A percentile compares a stretch with the other conserved stretches of the same genome.
phyloP scores from a whole-genome alignment of 2,797 vertebrate species.

The Tenualosa ilisha region DNA sequence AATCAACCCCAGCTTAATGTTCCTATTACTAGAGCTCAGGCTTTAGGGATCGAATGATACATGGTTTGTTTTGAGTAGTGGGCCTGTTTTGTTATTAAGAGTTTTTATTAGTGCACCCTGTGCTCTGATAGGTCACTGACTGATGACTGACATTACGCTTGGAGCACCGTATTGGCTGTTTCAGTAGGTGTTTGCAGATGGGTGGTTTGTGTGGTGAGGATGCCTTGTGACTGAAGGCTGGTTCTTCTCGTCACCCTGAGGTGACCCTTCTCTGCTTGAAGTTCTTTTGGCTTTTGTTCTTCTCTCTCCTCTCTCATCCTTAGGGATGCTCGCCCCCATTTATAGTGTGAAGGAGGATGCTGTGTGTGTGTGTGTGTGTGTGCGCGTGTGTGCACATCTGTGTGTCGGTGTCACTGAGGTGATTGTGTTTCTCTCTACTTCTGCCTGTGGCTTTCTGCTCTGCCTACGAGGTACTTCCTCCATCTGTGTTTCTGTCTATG shows the following conservation, averaged over 20 bases:
- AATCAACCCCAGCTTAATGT: not conserved
- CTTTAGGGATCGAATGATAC: not conserved
- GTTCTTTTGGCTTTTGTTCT: not conserved
- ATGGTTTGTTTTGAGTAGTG: not conserved
- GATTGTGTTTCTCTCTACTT: not conserved
- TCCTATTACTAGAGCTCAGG: not conserved
- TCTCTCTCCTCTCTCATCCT: not conserved
- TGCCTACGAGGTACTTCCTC: not conserved
- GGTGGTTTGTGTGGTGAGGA: not conserved
- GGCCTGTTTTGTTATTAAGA: not conserved
- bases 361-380: not conserved
- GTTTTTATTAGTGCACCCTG: not conserved
- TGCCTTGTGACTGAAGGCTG: not conserved
- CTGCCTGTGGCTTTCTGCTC: not conserved
- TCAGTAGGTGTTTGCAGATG: not conserved
- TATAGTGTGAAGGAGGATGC: not conserved
- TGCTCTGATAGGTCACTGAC: not conserved
- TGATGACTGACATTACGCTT: not conserved
- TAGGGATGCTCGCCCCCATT: not conserved
- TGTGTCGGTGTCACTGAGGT: not conserved
- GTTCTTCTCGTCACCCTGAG: not conserved
- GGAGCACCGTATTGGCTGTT: not conserved
- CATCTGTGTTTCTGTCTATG: not conserved
- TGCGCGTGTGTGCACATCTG: not conserved
- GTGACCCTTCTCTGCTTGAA: not conserved